phyloP scores from a whole-genome alignment of 2,797 vertebrate species.

The Sphenopsis melanotis region DNA sequence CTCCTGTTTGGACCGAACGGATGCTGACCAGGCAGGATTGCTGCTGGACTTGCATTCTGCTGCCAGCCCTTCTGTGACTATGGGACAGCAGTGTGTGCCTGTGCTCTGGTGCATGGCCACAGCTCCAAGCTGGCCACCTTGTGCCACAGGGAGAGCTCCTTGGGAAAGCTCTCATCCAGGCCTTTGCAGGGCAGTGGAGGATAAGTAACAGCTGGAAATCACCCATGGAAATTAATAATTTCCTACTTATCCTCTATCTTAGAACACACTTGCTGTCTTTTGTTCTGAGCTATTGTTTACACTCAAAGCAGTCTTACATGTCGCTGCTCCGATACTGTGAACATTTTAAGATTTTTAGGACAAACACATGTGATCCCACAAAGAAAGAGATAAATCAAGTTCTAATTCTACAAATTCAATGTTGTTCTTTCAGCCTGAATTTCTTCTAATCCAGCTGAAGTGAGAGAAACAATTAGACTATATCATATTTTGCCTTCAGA shows the following conservation, averaged over 20 bases:
- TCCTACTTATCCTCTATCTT: background rate
- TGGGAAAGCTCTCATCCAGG: background rate
- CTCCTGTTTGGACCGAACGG: fast-evolving
- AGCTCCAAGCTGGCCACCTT: no score
- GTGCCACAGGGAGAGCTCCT: background rate
- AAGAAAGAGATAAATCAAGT: background rate
- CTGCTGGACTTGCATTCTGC: no score
- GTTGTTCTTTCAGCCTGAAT: background rate
- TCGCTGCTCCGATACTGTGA: background rate
- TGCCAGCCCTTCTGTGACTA: fast-evolving
- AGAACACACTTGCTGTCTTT: background rate
- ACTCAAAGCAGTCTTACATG: fast-evolving
- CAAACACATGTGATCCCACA: background rate
- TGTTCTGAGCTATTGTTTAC: background rate
- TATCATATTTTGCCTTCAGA: background rate
- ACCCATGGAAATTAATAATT: background rate
- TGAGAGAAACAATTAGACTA: background rate
- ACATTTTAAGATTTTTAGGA: background rate
- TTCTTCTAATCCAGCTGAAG: background rate
- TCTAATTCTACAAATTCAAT: background rate
- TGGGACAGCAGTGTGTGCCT: background rate
- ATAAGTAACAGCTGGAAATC: background rate
- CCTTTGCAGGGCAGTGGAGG: background rate
- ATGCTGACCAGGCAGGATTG: background rate
- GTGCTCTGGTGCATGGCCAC: fast-evolving